Evolutionary conservation across 2,797 vertebrate species (phyloP), one percentile per base, ranked within the genome.

Genomic region (Dryobates pubescens): DNA sequence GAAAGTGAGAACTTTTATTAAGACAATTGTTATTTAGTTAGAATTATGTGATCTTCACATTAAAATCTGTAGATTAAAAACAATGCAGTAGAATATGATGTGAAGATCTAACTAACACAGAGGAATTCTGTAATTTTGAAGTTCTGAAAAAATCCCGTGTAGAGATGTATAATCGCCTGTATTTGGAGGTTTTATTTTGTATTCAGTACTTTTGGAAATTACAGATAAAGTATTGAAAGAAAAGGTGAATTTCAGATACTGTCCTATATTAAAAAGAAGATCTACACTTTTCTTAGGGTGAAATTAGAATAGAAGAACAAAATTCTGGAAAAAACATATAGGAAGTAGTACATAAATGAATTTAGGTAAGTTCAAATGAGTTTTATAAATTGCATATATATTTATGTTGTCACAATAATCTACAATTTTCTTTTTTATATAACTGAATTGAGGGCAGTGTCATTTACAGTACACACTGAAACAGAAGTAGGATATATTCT

Each of bases 141-240:
- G 67, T 58, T 70, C 3, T 45, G 41, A 29, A 58, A 43, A 65
- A 54, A 49, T 54, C 20, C 13, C 7, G 7, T 30, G 5, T 54
- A 57, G 17, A 15, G 5, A 15, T 51, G 32, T 0, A 1, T 43
- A n/a, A 58, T 82, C 0, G 0, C 11, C 7, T 45, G 22, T 10
- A 14, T 81, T 73, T 72, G 26, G 27, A 91, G 10, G 13, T 45
- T 68, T 91, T 68, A 29, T 56, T 69, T 69, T 69, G 13, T 43
- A 51, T 51, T 87, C 10, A 63, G 38, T 57, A 3, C 2, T 58
- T 67, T 77, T 71, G 34, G 19, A 90, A 72, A 24, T 30, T n/a
- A 32, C 9, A n/a, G 19, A 6, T 63, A 43, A 63, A 6, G 1
- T 78, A 59, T 34, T 30, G 17, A 59, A 75, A 75, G 16, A 53